Conservation (phyloP, 2,113 vertebrate species). For the Callaeas wilsoni region DNA sequence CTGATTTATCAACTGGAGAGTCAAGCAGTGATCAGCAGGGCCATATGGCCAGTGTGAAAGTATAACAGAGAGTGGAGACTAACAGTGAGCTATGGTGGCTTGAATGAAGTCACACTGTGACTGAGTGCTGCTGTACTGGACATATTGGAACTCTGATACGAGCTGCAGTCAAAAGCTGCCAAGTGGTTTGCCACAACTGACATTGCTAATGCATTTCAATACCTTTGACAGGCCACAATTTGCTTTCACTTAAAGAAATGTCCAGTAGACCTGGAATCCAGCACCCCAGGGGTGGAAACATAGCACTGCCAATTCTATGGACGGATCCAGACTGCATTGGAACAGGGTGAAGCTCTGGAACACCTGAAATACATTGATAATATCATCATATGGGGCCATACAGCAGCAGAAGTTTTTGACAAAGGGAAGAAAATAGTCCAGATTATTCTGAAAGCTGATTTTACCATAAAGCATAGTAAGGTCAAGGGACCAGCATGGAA, state of each 20-base stretch:
- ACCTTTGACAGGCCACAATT: not conserved
- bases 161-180: not conserved
- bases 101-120: not conserved
- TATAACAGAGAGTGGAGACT: not conserved
- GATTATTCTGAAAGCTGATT: not conserved
- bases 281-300: not conserved
- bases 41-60: not conserved
- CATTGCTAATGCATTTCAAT: not conserved
- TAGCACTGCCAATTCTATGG: not conserved
- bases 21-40: not conserved
- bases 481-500: not conserved
- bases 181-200: not conserved
- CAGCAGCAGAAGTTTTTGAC: not conserved
- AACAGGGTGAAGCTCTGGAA: not conserved
- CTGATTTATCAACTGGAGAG: not conserved
- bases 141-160: fast-evolving
- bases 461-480: not conserved
- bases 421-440: not conserved
- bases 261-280: not conserved
- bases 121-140: not conserved
- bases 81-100: not conserved
- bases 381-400: not conserved
- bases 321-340: not conserved
- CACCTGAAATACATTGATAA: not conserved
- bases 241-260: not conserved